Base-by-base conservation (phyloP, 2,888 invertebrate genomes). In the Drosophila hamatofila region DNA sequence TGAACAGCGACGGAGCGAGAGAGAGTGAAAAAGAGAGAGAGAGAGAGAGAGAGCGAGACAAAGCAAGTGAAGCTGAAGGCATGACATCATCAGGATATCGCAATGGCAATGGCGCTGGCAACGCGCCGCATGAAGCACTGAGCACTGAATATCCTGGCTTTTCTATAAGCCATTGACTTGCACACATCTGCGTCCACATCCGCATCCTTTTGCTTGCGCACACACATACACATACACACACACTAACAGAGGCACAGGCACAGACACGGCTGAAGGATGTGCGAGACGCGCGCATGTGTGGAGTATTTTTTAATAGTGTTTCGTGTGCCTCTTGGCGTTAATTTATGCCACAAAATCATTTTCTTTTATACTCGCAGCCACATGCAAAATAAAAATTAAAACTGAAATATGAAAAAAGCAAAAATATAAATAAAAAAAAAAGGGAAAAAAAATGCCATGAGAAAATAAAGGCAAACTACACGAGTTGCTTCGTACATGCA, bases 291-390 rank as follows among this genome's bases (percentile, higher is more conserved):
- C 65, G 73, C 79, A 68, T 82, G 77, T 77, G 73, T 75, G 90
- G 69, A 81, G 83, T 79, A 88, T 89, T 90, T 87, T 90, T 90
- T 91, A 90, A 90, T 90, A 90, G 91, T 90, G 90, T 91, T 90
- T 88, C 91, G 88, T 91, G 83, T 91, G 90, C 90, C 91, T 90
- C 78, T 83, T 79, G 91, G 91, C 86, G 85, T 91, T 91, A 91
- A 91, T 91, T 91, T 91, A 91, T 91, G 91, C 91, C 90, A 90
- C 91, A 91, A 91, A 91, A 91, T 91, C 84, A 91, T 91, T 91
- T 91, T 90, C 91, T 90, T 91, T 85, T 85, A 88, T 82, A 74
- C 78, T 74, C 83, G 58, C 81, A 74, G 78, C 78, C 83, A 84
- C 87, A 87, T 84, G 83, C 76, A 71, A 87, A 89, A 84, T 80